phyloP scores from a whole-genome alignment of 2,113 vertebrate genomes.

The Pogonocichla stellata region DNA sequence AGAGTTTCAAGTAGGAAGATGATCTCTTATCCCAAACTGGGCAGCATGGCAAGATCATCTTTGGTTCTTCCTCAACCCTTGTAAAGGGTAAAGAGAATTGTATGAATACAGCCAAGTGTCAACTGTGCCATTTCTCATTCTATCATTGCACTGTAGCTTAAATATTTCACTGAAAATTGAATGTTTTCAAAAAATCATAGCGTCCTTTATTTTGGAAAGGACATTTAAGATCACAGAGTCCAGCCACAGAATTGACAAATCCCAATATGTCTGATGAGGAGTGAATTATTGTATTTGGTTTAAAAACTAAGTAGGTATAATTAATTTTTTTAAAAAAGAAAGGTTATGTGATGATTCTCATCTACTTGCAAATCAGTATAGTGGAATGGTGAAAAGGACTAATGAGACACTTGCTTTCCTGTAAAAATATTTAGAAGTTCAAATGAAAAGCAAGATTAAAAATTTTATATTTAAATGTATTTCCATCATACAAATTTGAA shows the following conservation, averaged over 20 bases:
- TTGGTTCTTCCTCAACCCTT: not conserved
- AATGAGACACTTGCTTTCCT: not conserved
- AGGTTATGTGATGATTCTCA: not conserved
- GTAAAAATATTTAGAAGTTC: not conserved
- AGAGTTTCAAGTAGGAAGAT: not conserved
- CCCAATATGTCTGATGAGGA: fast-evolving
- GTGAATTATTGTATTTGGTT: not conserved
- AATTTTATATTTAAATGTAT: not conserved
- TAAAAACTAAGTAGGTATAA: not conserved
- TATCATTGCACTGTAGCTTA: not conserved
- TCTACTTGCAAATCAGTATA: not conserved
- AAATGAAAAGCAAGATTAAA: slow-evolving; percentile 3
- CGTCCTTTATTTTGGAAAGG: not conserved
- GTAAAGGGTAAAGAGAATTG: not conserved
- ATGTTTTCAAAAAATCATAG: not conserved
- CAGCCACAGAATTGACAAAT: not conserved
- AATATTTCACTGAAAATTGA: not conserved
- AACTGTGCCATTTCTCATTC: not conserved
- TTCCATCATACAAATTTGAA: not conserved
- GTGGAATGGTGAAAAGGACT: not conserved
- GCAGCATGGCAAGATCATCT: not conserved
- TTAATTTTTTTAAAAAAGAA: not conserved
- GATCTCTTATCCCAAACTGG: not conserved
- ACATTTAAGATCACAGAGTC: not conserved
- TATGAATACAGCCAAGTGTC: not conserved